Percentiles rank a stretch among this genome's conserved stretches.
Evolutionary conservation across 1,140 invertebrate species (phyloP).

Genomic region (Zaprionus inermis): DNA sequence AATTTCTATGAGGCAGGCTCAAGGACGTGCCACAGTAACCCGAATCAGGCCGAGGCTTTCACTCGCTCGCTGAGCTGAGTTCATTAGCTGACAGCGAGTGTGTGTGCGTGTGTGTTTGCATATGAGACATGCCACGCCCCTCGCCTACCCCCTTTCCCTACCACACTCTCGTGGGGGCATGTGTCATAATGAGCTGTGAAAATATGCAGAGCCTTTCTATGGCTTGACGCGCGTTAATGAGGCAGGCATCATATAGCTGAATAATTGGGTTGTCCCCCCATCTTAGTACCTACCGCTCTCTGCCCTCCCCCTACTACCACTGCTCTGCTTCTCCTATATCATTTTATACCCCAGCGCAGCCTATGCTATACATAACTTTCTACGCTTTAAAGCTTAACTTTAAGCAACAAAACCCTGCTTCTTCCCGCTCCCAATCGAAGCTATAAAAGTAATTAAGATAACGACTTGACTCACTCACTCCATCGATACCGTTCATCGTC

Average conservation of each 20-base stretch:
- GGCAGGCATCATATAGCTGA: slow-evolving; percentile 55
- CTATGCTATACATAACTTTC: too few species aligned
- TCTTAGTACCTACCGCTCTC: not conserved
- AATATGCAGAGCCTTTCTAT: slow-evolving; percentile 69
- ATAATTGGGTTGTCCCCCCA: not conserved
- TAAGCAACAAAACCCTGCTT: not conserved
- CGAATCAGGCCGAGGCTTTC: slow-evolving; percentile 42
- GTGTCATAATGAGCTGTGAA: slow-evolving; percentile 78
- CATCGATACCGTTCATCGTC: slow-evolving; percentile 24
- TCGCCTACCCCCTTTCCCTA: not conserved
- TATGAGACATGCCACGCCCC: not conserved
- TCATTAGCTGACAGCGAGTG: slow-evolving; percentile 66
- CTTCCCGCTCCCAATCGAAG: slow-evolving; percentile 58
- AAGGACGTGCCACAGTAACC: slow-evolving; percentile 72
- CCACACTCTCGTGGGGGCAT: slow-evolving; percentile 37
- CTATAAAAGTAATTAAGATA: slow-evolving; percentile 83
- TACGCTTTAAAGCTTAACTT: slow-evolving; percentile 29
- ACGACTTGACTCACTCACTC: slow-evolving; percentile 69
- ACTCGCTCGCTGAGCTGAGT: slow-evolving; percentile 29
- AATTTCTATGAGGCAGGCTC: slow-evolving; percentile 50
- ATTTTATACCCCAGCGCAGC: too few species aligned
- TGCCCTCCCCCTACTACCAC: not conserved
- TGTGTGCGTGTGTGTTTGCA: slow-evolving; percentile 48
- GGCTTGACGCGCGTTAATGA: slow-evolving; percentile 52
- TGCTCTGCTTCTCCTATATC: too few species aligned